A percentile compares a stretch with the other conserved stretches of the same genome.
Evolutionary conservation across 2,113 vertebrate species (phyloP).

Genomic region (Sphaerodactylus townsendi): DNA sequence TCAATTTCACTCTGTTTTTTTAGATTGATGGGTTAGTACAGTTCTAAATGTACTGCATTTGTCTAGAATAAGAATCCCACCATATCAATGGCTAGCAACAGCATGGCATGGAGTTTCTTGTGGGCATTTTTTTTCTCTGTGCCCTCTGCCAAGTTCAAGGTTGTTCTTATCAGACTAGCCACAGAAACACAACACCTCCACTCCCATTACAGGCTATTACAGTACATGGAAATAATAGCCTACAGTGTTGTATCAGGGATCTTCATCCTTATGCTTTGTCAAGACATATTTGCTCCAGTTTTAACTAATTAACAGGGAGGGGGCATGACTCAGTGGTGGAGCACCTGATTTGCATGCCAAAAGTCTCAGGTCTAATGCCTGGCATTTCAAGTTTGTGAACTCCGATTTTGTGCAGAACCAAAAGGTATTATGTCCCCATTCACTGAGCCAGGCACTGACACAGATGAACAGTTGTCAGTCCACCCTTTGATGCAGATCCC

Average conservation of each 20-base stretch:
- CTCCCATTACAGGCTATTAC: no score
- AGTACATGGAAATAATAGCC: neutral
- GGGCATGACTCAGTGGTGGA: no score
- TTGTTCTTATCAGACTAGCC: neutral
- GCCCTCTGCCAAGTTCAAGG: neutral
- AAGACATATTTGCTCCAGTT: neutral
- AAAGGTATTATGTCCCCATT: no score
- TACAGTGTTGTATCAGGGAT: neutral
- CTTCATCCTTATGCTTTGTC: neutral
- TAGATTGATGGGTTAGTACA: slow-evolving; percentile 23
- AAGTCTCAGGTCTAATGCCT: no score
- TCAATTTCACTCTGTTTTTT: slow-evolving; percentile 9
- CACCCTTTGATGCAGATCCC: no score
- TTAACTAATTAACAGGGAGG: neutral
- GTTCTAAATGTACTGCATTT: slow-evolving; percentile 28
- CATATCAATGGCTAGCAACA: neutral
- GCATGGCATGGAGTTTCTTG: neutral
- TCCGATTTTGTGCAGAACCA: no score
- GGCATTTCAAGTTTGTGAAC: no score
- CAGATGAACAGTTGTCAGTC: no score
- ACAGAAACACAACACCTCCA: neutral
- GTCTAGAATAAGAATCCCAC: neutral
- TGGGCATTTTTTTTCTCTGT: neutral
- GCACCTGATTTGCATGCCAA: no score
- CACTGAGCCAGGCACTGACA: no score